Percentiles rank a stretch among this genome's conserved stretches.
Conservation (phyloP, 64 coral and sea anemone species). For the Montipora sp. region DNA sequence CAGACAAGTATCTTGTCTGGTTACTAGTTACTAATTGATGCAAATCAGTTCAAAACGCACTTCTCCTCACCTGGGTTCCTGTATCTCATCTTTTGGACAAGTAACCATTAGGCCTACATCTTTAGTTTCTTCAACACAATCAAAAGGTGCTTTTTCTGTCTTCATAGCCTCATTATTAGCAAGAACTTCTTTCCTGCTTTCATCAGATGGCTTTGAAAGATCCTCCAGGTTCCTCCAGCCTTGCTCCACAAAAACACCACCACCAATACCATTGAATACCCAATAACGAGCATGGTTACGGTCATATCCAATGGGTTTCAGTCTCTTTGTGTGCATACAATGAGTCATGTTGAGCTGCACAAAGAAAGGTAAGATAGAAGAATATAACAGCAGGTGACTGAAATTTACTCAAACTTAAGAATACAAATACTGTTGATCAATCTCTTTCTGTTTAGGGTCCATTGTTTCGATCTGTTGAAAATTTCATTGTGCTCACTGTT, state of each 20-base stretch:
- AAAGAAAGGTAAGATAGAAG: not conserved
- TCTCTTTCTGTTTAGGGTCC: too few relatives aligned
- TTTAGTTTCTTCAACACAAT: not conserved
- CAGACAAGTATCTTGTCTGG: too few relatives aligned
- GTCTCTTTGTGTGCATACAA: constrained; percentile 48
- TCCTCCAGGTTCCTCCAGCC: constrained; percentile 69
- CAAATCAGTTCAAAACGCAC: not conserved
- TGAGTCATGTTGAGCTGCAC: constrained; percentile 58
- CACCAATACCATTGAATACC: constrained; percentile 66
- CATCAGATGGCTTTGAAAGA: not conserved
- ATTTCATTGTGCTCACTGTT: too few relatives aligned
- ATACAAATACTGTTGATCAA: not conserved
- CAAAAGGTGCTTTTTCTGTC: not conserved
- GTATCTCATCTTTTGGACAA: not conserved
- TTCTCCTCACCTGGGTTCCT: not conserved
- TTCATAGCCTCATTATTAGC: not conserved
- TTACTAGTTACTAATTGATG: not conserved
- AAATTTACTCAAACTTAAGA: not conserved
- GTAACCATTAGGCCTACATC: not conserved
- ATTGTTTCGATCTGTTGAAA: too few relatives aligned
- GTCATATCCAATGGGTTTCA: constrained; percentile 74
- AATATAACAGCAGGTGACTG: not conserved
- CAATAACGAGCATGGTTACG: constrained; percentile 85
- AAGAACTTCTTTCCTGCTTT: not conserved
- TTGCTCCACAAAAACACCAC: constrained; percentile 81